Evolutionary conservation across 2,113 vertebrate species (phyloP), one percentile per base, ranked within the genome.

Genomic region (Mionectes macconnelli): DNA sequence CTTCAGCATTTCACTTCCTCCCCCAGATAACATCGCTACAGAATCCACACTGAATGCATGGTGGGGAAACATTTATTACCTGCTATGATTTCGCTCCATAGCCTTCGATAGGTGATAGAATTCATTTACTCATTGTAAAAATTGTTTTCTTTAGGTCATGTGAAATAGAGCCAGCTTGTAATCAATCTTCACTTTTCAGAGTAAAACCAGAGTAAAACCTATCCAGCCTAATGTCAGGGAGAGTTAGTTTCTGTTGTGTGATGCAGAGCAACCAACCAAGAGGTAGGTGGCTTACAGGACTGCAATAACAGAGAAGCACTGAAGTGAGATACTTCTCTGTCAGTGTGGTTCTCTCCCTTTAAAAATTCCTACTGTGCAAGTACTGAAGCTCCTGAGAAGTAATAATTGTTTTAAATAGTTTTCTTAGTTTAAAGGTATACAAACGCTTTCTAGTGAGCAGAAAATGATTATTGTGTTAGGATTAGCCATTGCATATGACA

Each of bases 151-250:
- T 98, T 95, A 95, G 92, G 82, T 96, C 93, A 94, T 75, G 87
- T 78, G 94, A 97, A 98, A 97, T 77, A 85, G 90, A 96, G 59
- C 68, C 92, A 75, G 95, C 97, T 98, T 98, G 97, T 97, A 97
- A 98, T 97, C 96, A 97, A 96, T 97, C 96, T 98, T 97, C 94
- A 94, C 96, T 96, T 96, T 85, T 96, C 87, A 90, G 80, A 77
- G 35, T 28, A 70, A 70, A 84, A 63, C 22, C 69, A 96, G 87
- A 68, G 92, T 96, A 95, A 97, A 97, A 93, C 87, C 89, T 79
- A 97, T 96, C 91, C 89, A 93, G 76, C n/a, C 94, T 96, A 63
- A 91, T 73, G 97, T 96, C 95, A 96, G 79, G 37, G 60, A 93
- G 91, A 96, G 95, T 97, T 97, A 96, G 93, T 73, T 94, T 96